Base-by-base conservation (phyloP, 1,140 invertebrate species). In the Scaptomyza graminum region DNA sequence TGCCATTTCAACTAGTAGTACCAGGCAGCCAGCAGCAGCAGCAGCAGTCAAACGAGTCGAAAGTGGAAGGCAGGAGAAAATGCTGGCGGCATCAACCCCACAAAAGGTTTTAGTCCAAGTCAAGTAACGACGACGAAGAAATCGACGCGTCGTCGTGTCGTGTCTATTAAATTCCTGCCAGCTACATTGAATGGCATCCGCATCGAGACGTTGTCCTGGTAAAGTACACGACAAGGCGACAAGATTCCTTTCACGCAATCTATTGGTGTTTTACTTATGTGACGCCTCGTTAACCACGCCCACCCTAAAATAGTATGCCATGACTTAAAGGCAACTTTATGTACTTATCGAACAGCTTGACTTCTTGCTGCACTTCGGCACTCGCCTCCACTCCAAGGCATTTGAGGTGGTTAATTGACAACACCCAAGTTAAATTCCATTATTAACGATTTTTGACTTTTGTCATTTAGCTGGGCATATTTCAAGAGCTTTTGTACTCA, bases 181-280 rank as follows among this genome's bases (percentile, higher is more conserved):
- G 52, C 41, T 55, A 63, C 39, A 63, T 37, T 46, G 59, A 16
- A 68, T 44, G 39, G 37, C 46, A 13, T 52, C 41, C 16, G 56
- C 43, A 31, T 60, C 43, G 44, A 49, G 31, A 34, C 15, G 15
- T 37, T 18, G 15, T 49, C 9, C 44, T 49, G 28, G 57, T 44
- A 66, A n/a, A 50, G 7, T 31, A 31, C 28, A 59, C 7, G 68
- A 54, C 55, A 60, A 50, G 71, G 37, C 65, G 65, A 74, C 65
- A 74, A 68, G 65, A 69, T 69, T 69, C 67, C 54, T 55, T 52
- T 59, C 66, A 65, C 60, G 67, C 54, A 69, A 51, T 47, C 31
- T 52, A 74, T 69, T 73, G 68, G 68, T 74, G 65, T 57, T 69
- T 74, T 74, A 55, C 71, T 63, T 63, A 74, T 74, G 65, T 51